These are phyloP conservation scores for Platanista minor DNA, from an alignment of 2,113 vertebrate genomes.

Conservation along the genomic window DNA sequence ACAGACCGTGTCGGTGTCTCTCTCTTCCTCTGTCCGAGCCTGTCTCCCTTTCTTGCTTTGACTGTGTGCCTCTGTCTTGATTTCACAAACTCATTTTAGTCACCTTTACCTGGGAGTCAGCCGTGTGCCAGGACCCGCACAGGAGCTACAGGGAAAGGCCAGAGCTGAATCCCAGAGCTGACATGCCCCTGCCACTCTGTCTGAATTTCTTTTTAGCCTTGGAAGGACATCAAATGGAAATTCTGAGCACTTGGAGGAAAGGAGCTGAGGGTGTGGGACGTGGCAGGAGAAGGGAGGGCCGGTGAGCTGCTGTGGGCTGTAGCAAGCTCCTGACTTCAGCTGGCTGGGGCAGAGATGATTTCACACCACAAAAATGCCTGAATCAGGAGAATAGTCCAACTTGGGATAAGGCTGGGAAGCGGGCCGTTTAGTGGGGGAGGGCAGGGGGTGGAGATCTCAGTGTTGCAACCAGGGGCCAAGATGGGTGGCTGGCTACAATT, in stretches of 20 bases:
- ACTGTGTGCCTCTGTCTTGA: background rate
- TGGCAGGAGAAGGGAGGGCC: conserved; percentile 52
- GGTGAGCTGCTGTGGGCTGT: background rate
- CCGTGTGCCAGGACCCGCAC: background rate
- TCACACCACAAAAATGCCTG: conserved; percentile 73
- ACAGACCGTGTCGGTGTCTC: background rate
- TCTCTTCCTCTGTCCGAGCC: background rate
- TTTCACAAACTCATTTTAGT: background rate
- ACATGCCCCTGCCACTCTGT: background rate
- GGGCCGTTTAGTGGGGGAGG: background rate
- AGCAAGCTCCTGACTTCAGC: conserved; percentile 6
- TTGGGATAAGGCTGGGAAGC: conserved; percentile 14
- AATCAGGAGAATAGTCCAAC: conserved; percentile 59
- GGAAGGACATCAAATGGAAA: conserved; percentile 36
- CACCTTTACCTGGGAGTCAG: background rate
- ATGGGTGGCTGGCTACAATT: background rate
- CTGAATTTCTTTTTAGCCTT: background rate
- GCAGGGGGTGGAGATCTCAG: background rate
- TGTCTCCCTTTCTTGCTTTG: background rate
- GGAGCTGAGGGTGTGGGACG: conserved; percentile 39
- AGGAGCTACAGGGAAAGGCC: background rate
- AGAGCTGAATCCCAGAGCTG: background rate
- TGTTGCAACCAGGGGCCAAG: background rate
- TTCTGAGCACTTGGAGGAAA: conserved; percentile 2
- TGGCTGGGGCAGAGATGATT: conserved; percentile 62